Conservation (phyloP, 2,113 vertebrate genomes). For the Arvicanthis niloticus region DNA sequence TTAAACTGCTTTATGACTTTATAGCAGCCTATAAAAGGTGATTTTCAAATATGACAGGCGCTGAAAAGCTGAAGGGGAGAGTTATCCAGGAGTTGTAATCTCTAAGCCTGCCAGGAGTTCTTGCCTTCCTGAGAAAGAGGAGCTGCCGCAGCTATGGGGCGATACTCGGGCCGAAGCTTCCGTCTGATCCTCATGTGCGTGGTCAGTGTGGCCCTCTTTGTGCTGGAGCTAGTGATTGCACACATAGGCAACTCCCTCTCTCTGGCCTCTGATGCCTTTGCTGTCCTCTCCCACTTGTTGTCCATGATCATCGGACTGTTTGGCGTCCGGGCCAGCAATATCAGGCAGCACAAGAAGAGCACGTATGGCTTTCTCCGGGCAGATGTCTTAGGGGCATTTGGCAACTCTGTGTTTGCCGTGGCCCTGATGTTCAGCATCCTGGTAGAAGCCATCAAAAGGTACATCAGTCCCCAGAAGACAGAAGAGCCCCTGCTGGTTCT, state of each 20-base stretch:
- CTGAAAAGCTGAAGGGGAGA: slow-evolving; percentile 74
- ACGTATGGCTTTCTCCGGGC: slow-evolving; percentile 87
- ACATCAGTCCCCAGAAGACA: slow-evolving; percentile 85
- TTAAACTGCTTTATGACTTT: slow-evolving; percentile 89
- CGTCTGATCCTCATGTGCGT: slow-evolving; percentile 85
- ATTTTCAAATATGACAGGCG: slow-evolving; percentile 71
- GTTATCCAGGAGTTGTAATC: neutral
- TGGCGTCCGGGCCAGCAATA: slow-evolving; percentile 69
- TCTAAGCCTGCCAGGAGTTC: fast-evolving
- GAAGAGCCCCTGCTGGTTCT: slow-evolving; percentile 84
- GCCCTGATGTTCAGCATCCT: slow-evolving; percentile 89
- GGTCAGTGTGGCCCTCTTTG: slow-evolving; percentile 81
- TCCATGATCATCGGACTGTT: slow-evolving; percentile 88
- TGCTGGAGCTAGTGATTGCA: slow-evolving; percentile 80
- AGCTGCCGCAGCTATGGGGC: slow-evolving; percentile 80
- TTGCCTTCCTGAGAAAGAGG: neutral
- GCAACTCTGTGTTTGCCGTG: slow-evolving; percentile 87
- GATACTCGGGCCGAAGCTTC: slow-evolving; percentile 84
- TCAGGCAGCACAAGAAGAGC: slow-evolving; percentile 82
- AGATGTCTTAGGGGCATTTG: slow-evolving; percentile 88
- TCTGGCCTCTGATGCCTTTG: slow-evolving; percentile 88
- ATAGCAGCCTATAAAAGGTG: slow-evolving; percentile 86
- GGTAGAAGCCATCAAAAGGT: slow-evolving; percentile 87
- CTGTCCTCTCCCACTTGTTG: slow-evolving; percentile 87
- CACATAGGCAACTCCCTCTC: slow-evolving; percentile 87